Evolutionary conservation across 1,140 invertebrate genomes (phyloP).

Genomic region (Sitophilus oryzae): DNA sequence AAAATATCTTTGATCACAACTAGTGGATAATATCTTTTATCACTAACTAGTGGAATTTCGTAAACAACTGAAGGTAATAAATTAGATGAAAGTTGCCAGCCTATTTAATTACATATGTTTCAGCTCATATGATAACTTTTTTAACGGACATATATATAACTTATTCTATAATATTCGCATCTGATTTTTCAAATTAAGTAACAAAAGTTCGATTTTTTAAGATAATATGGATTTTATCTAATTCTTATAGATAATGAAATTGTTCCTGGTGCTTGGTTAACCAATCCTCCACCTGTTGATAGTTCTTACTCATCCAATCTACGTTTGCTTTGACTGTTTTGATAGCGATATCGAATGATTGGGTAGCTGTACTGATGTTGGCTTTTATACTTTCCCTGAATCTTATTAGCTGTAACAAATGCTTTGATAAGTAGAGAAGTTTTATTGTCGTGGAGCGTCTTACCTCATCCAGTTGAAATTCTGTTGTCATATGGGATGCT

Average conservation of each 20-base stretch:
- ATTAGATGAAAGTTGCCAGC: too few species aligned
- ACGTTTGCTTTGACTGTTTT: constrained; percentile 39
- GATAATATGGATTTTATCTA: too few species aligned
- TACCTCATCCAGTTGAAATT: constrained; percentile 39
- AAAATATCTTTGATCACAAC: too few species aligned
- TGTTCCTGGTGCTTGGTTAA: constrained; percentile 32
- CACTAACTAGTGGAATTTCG: too few species aligned
- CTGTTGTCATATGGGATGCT: constrained; percentile 48
- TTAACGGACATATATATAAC: too few species aligned
- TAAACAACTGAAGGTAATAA: too few species aligned
- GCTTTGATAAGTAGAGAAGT: neutral
- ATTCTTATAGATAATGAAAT: constrained; percentile 31
- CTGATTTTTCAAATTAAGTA: too few species aligned
- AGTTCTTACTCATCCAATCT: constrained; percentile 40
- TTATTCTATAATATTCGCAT: too few species aligned
- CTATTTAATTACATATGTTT: too few species aligned
- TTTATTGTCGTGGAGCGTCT: neutral
- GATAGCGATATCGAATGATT: constrained; percentile 35
- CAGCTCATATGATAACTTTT: too few species aligned
- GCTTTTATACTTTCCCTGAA: constrained; percentile 34
- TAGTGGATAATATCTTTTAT: too few species aligned
- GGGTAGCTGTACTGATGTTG: constrained; percentile 31
- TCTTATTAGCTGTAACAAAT: constrained; percentile 32
- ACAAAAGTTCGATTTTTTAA: too few species aligned
- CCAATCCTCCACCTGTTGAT: constrained; percentile 38